Conservation (phyloP, 2,888 invertebrate genomes). For the Himalopsyche japonica region DNA sequence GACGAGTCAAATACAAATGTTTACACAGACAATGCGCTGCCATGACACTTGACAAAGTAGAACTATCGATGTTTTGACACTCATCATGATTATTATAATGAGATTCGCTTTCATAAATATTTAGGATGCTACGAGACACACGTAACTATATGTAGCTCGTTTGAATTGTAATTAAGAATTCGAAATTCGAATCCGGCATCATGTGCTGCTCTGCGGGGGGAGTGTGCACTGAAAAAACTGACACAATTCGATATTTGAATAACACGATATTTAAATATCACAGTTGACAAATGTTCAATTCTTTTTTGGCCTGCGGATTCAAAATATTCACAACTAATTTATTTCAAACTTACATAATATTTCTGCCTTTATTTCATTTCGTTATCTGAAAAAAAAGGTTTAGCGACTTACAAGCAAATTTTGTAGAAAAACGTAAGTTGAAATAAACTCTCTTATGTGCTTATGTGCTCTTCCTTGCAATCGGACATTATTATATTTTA, state of each 20-base stretch:
- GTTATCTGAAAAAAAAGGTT: no score
- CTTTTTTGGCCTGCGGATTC: no score
- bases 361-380: no score
- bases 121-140: neutral
- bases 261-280: neutral
- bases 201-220: neutral
- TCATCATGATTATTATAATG: conserved; percentile 29
- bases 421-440: no score
- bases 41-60: conserved; percentile 4
- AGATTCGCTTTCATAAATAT: conserved; percentile 27
- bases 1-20: conserved; percentile 35
- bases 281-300: neutral
- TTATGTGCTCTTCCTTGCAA: no score
- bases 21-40: conserved; percentile 28
- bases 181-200: neutral
- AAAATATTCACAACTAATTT: no score
- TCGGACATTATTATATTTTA: no score
- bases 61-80: conserved; percentile 21
- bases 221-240: neutral
- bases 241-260: neutral
- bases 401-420: no score
- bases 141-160: neutral
- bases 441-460: no score
- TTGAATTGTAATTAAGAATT: neutral
- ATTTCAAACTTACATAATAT: no score